Conservation (phyloP, 1,140 invertebrate species). For the Eupeodes corollae region DNA sequence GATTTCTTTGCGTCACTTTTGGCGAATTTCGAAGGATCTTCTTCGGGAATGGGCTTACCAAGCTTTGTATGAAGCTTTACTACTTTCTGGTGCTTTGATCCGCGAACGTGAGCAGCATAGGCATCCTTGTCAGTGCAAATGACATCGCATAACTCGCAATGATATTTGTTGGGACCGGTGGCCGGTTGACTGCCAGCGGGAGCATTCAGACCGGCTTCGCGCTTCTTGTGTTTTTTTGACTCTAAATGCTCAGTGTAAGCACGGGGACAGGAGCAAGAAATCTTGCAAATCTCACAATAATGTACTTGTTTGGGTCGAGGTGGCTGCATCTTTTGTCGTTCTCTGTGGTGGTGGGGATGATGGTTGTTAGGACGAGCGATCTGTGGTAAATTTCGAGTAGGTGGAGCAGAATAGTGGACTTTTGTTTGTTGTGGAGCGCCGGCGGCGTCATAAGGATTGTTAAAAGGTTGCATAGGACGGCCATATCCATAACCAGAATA, state of each 20-base stretch:
- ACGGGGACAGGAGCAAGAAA: slow-evolving; percentile 91
- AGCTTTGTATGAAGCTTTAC: slow-evolving; percentile 92
- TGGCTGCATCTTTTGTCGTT: slow-evolving; percentile 56
- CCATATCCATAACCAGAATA: slow-evolving; percentile 82
- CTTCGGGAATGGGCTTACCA: slow-evolving; percentile 92
- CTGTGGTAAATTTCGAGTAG: slow-evolving; percentile 12
- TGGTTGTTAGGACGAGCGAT: slow-evolving; percentile 15
- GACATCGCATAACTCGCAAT: slow-evolving; percentile 91
- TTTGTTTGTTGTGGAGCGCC: slow-evolving; percentile 71
- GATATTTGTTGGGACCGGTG: slow-evolving; percentile 54
- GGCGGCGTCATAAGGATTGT: slow-evolving; percentile 71
- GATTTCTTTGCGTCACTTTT: slow-evolving; percentile 85
- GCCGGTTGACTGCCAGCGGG: slow-evolving; percentile 40
- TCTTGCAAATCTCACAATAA: slow-evolving; percentile 95
- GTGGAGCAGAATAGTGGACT: slow-evolving; percentile 2
- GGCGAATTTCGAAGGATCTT: slow-evolving; percentile 79
- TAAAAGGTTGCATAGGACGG: no score
- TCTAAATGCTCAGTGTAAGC: slow-evolving; percentile 96
- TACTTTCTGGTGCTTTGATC: slow-evolving; percentile 95
- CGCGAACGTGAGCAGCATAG: slow-evolving; percentile 94
- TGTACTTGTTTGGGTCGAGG: slow-evolving; percentile 85
- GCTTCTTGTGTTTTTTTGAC: slow-evolving; percentile 98
- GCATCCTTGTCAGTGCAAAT: slow-evolving; percentile 96
- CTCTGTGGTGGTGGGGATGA: slow-evolving; percentile 17
- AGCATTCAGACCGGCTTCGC: slow-evolving; percentile 81